Base-by-base conservation (phyloP, 2,888 invertebrate species). In the Agrotis puta region DNA sequence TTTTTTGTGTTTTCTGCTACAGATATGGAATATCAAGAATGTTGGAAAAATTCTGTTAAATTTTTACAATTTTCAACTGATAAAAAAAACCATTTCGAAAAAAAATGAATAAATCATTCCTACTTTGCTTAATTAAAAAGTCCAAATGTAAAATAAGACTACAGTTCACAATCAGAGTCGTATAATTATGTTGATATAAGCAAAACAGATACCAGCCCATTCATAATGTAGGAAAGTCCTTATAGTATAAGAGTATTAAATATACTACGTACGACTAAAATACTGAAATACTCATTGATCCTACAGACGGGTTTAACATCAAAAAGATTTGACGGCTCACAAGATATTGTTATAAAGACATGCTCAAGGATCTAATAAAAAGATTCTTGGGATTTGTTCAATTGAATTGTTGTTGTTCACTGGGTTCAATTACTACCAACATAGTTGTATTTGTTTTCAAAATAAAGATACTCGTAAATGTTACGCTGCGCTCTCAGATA, bases 331-430 rank as follows among this genome's bases (percentile, higher is more conserved):
- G 47, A 53, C 53, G 63, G 74, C 27, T 64, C 77, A 64, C 64
- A 74, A 68, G 57, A 47, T 74, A 64, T 74, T 58, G 56, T 62
- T 77, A 77, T 82, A 70, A 82, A 70, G 66, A 71, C 39, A 50
- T 22, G 57, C 16, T 43, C 24, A 64, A 61, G 48, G 27, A 24
- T 59, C 24, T 1, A 33, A 43, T 39, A 67, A 69, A 71, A 64
- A 63, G 43, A 73, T 77, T 77, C 71, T 39, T 54, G 18, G 58
- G 48, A 69, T 64, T 64, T 64, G 50, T 65, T 77, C 61, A 45
- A 76, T 81, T 62, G 77, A 64, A 69, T 63, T 64, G 43, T 70
- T 77, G 16, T 56, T 39, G 59, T 79, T 75, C 74, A 63, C 51
- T 43, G 45, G 48, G 20, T 63, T 63, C 47, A 43, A 73, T 62